Percentiles rank a stretch among this genome's conserved stretches.
Evolutionary conservation across 2,888 invertebrate species (phyloP).

Genomic region (Drosophila macrospina): DNA sequence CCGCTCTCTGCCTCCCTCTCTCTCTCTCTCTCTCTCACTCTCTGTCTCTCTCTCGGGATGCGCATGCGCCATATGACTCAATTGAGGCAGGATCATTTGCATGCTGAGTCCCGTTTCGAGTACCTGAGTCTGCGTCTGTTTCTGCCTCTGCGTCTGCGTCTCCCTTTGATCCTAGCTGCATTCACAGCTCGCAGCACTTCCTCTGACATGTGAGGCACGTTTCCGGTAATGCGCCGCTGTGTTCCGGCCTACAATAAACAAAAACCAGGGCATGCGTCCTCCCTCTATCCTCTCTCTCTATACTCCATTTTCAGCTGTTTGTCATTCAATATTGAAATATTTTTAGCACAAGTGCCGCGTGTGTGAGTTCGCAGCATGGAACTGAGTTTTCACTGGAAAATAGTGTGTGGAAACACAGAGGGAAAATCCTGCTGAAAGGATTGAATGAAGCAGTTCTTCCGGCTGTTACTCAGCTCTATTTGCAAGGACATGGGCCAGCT

Average conservation of each 20-base stretch:
- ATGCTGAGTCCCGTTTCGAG: conserved; percentile 52
- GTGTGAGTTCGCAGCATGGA: conserved; percentile 48
- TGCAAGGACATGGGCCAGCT: conserved; percentile 33
- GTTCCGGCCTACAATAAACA: conserved; percentile 56
- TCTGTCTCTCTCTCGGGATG: neutral
- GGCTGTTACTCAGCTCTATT: conserved; percentile 43
- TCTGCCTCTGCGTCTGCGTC: neutral
- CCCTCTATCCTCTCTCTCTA: neutral
- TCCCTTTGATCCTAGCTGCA: conserved; percentile 21
- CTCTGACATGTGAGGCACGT: conserved; percentile 64
- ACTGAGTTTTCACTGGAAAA: conserved; percentile 45
- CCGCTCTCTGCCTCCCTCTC: neutral
- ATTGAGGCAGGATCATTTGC: conserved; percentile 57
- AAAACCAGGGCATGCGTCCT: conserved; percentile 35
- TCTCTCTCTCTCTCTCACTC: neutral
- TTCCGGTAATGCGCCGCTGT: conserved; percentile 51
- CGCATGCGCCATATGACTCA: conserved; percentile 64
- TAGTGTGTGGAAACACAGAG: neutral
- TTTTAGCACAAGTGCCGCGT: conserved; percentile 64
- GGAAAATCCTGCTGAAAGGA: conserved; percentile 40
- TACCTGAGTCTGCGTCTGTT: conserved; percentile 39
- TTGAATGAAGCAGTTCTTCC: conserved; percentile 46
- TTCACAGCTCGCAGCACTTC: conserved; percentile 39
- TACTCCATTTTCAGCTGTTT: conserved; percentile 56
- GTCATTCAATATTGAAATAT: conserved; percentile 50